phyloP scores from a whole-genome alignment of 2,797 vertebrate genomes.

The Myripristis murdjan region DNA sequence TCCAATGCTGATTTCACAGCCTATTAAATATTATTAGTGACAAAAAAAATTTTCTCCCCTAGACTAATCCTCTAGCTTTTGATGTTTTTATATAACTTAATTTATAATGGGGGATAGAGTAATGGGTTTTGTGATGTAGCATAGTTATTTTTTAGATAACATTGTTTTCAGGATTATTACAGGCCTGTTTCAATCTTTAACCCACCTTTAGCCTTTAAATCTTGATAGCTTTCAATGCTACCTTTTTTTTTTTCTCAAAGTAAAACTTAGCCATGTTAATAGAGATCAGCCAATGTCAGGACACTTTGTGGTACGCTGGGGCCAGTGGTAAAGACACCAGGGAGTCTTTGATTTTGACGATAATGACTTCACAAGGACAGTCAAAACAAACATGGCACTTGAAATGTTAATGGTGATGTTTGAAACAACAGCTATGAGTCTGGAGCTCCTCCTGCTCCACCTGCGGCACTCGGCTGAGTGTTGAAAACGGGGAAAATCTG shows the following conservation, averaged over 20 bases:
- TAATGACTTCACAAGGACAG: constrained; percentile 58
- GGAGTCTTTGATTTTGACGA: constrained; percentile 56
- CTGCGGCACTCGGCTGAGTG: constrained; percentile 27
- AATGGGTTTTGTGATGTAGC: background rate
- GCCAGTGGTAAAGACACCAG: constrained; percentile 38
- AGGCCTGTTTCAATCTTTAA: background rate
- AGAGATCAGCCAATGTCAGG: constrained; percentile 18
- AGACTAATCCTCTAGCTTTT: too few species aligned
- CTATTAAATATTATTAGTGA: background rate
- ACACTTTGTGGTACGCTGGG: constrained; percentile 24
- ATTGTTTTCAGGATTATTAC: background rate
- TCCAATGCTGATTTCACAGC: background rate
- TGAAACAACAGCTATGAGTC: constrained; percentile 20
- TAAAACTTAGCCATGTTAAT: too few species aligned
- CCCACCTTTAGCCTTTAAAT: constrained; percentile 37
- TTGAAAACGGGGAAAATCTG: constrained; percentile 18
- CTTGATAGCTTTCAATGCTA: too few species aligned
- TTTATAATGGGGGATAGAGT: background rate
- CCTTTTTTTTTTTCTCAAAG: too few species aligned
- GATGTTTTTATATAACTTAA: too few species aligned
- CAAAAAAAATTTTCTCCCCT: background rate
- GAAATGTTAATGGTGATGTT: constrained; percentile 69
- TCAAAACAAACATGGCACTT: constrained; percentile 73
- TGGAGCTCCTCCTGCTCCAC: constrained; percentile 43
- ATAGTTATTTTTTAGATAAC: background rate